Base-by-base conservation (phyloP, 2,113 vertebrate genomes). In the Pseudorasbora parva region DNA sequence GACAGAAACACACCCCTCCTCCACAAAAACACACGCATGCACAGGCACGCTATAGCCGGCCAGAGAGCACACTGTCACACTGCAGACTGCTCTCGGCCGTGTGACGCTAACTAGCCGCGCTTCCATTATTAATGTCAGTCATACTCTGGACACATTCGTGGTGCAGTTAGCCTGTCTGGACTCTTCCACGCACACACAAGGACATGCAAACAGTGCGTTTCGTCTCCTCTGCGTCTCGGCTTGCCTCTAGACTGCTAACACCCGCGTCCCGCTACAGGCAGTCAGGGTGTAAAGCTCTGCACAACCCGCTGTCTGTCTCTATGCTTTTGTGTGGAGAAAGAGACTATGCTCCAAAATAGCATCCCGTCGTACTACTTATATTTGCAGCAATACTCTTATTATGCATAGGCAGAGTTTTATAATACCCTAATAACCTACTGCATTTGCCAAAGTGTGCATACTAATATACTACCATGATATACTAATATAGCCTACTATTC, bases 131-230 rank as follows among this genome's bases (percentile, higher is more conserved):
- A 84, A 84, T 78, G 62, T 71, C 49, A 78, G 49, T 84, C 82
- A 57, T 14, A 78, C 76, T 79, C 41, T n/a, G 56, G 56, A 62
- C 56, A 60, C 74, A 77, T 64, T 74, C 71, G 59, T 33, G 71
- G 54, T 72, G 82, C 60, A 78, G 43, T 66, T 78, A 68, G 87
- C 6, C 41, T 79, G 60, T 79, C 78, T 79, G 78, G 25, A 79
- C 23, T 47, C 23, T 41, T 76, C 51, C 11, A 19, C 19, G 5
- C 51, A 4, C 74, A 5, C 82, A 87, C 85, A 83, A 82, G 86
- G 83, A 27, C 69, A 80, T 78, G 69, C 88, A 91, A 86, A 86
- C 60, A 86, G 86, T 87, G 85, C 82, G 80, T 71, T 78, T 78
- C 60, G 7, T n/a, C 33, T 41, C 5, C 21, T 57, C 30, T 77